Evolutionary conservation across 2,888 invertebrate species (phyloP).

Genomic region (Synanthedon myopaeformis): DNA sequence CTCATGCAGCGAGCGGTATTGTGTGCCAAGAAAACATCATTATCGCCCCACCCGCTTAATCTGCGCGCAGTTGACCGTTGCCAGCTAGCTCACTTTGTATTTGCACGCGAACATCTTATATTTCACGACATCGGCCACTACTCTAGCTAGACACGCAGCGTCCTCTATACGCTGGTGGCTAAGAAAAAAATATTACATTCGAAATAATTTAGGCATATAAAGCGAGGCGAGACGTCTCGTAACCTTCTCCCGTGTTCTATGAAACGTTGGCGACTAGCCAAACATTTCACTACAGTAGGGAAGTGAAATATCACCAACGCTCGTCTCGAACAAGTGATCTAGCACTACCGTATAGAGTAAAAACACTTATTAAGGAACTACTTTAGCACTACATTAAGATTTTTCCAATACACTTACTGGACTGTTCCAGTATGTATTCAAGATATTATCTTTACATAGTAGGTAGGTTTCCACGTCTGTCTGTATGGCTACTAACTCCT

Average conservation of each 20-base stretch:
- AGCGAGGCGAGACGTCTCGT: constrained; percentile 63
- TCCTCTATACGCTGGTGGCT: neutral
- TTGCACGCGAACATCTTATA: constrained; percentile 16
- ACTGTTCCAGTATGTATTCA: too few species aligned
- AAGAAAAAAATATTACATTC: constrained; percentile 53
- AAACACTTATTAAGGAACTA: too few species aligned
- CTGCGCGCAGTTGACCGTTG: constrained; percentile 17
- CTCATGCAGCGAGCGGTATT: neutral
- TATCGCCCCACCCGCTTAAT: constrained; percentile 27
- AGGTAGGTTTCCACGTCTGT: too few species aligned
- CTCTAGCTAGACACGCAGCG: constrained; percentile 8
- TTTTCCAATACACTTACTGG: too few species aligned
- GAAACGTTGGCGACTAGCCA: constrained; percentile 58
- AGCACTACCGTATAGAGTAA: too few species aligned
- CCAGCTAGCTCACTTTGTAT: constrained; percentile 12
- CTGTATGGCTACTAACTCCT: too few species aligned
- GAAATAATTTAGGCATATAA: constrained; percentile 64
- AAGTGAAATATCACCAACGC: constrained; percentile 59
- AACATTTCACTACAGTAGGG: constrained; percentile 34
- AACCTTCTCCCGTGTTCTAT: constrained; percentile 66
- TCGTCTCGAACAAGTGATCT: constrained; percentile 40
- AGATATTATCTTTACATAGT: too few species aligned
- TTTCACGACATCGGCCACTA: constrained; percentile 14
- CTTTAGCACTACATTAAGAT: too few species aligned
- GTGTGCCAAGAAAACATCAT: constrained; percentile 32